Base-by-base conservation (phyloP, 2,797 vertebrate genomes). In the Gallinago solitaria region DNA sequence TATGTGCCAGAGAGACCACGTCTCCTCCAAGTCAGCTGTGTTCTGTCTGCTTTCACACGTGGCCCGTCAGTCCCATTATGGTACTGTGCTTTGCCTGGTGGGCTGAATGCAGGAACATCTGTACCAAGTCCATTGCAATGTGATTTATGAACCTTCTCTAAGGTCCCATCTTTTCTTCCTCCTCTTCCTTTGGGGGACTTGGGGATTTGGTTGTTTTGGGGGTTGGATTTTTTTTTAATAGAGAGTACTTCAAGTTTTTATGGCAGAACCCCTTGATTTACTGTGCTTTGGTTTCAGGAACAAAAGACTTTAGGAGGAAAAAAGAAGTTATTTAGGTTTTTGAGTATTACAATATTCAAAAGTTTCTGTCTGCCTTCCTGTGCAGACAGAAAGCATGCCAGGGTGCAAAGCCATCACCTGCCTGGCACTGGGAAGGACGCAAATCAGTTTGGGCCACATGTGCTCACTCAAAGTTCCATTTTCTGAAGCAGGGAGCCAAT, bases 201-300 rank as follows among this genome's bases (percentile, higher is more conserved):
- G 15, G 90, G 82, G 86, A 80, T 91, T 96, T 96, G 14, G 16
- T 76, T 64, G 18, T 10, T 80, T 82, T 88, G 59, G 67, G 78
- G 60, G 16, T 87, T 64, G 9, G 14, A 2, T 27, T 39, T 28
- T 48, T 48, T 75, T 57, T 70, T 41, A 47, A 75, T 93, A 48
- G 85, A 97, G 90, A 96, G 79, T 86, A 83, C 78, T 93, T 96
- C 60, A 89, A 86, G 64, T 97, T 97, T 89, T 95, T 95, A 96
- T 97, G 88, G 94, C 92, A 97, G 94, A 96, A 91, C 92, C 95
- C 89, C 93, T 97, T 98, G 97, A 98, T 97, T 98, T 98, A 98
- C 97, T 95, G 89, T 87, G 83, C 90, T 92, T 95, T 82, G 59
- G 83, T 86, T 97, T 97, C 94, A 97, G 93, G 95, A 97, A 97